A percentile compares a stretch with the other conserved stretches of the same genome.
phyloP scores from a whole-genome alignment of 2,888 invertebrate genomes.

The Synergus gifuensis region DNA sequence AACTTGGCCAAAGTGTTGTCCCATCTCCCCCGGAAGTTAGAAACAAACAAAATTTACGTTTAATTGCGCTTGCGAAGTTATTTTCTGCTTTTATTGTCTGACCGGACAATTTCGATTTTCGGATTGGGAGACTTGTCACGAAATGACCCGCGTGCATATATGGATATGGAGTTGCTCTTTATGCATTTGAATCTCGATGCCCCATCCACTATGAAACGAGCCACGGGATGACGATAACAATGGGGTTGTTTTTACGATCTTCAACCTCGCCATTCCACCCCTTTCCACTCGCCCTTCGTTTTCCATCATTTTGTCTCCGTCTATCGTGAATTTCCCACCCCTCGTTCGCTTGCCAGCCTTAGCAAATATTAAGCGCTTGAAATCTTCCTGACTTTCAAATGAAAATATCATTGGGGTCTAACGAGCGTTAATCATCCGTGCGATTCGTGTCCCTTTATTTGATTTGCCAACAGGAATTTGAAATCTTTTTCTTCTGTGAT shows the following conservation, averaged over 20 bases:
- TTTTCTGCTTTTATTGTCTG: neutral
- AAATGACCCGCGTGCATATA: neutral
- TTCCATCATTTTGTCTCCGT: constrained; percentile 45
- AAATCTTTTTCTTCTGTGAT: constrained; percentile 28
- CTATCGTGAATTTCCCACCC: constrained; percentile 41
- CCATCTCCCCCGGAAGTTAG: neutral
- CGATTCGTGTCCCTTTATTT: constrained; percentile 52
- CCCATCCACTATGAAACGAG: constrained; percentile 69
- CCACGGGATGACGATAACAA: constrained; percentile 70
- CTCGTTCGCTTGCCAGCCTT: constrained; percentile 51
- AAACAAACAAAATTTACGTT: neutral
- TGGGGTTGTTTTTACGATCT: constrained; percentile 73
- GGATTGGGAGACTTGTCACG: neutral
- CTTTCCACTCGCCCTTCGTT: constrained; percentile 24
- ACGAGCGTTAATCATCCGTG: constrained; percentile 61
- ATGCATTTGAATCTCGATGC: neutral
- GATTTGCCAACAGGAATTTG: constrained; percentile 29
- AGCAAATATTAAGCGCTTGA: constrained; percentile 74
- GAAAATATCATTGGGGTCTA: constrained; percentile 66
- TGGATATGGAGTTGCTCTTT: constrained; percentile 15
- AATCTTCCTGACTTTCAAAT: constrained; percentile 64
- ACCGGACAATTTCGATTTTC: neutral
- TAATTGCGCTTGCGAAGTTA: neutral
- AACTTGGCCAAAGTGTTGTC: neutral
- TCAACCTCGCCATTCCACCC: constrained; percentile 49